Percentiles rank a stretch among this genome's conserved stretches.
Evolutionary conservation across 2,797 vertebrate species (phyloP).

Genomic region (Smutsia temminckii): DNA sequence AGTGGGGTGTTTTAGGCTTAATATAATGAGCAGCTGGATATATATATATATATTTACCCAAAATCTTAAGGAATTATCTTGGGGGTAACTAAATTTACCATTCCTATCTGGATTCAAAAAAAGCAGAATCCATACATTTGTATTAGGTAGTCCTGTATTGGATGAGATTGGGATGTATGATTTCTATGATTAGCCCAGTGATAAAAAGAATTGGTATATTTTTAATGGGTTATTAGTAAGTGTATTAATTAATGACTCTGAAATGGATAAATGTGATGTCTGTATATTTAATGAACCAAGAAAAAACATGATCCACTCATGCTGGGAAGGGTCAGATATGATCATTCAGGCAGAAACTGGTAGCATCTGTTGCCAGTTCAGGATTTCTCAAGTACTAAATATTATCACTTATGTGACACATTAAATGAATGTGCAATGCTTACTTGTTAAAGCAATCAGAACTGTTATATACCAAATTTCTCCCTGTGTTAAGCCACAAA

Average conservation of each 20-base stretch:
- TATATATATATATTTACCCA: background rate
- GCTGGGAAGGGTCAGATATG: constrained; percentile 69
- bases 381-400: constrained; percentile 65
- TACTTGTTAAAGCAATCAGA: constrained; percentile 54
- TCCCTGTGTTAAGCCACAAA: constrained; percentile 52
- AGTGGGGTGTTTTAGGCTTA: background rate
- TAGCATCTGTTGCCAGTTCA: constrained; percentile 70
- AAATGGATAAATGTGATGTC: constrained; percentile 59
- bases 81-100: background rate
- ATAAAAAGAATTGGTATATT: constrained; percentile 62
- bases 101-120: constrained; percentile 32
- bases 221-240: constrained; percentile 75
- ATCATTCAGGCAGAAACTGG: constrained; percentile 69
- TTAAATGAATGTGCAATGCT: constrained; percentile 63
- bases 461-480: constrained; percentile 53
- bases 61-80: background rate
- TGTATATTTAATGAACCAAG: constrained; percentile 70
- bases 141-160: background rate
- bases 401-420: constrained; percentile 53
- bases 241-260: constrained; percentile 65
- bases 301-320: constrained; percentile 56
- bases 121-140: background rate
- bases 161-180: background rate
- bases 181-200: background rate
- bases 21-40: background rate